Evolutionary conservation across 2,113 vertebrate genomes (phyloP).

Genomic region (Pterocles gutturalis): DNA sequence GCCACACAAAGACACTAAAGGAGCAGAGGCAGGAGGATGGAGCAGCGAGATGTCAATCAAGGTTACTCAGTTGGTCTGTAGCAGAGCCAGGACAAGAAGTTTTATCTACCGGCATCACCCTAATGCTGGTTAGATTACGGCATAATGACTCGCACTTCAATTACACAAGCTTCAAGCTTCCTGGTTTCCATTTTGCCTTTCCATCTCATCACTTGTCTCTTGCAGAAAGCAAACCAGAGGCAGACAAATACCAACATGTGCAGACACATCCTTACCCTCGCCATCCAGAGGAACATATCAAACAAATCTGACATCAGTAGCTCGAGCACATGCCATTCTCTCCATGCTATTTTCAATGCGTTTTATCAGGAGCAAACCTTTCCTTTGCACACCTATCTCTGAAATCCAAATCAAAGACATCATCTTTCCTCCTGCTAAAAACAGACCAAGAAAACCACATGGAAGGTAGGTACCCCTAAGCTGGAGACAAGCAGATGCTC

Average conservation of each 20-base stretch:
- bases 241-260: background rate
- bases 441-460: background rate
- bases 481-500: background rate
- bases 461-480: background rate
- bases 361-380: background rate
- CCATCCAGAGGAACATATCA: background rate
- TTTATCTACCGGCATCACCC: background rate
- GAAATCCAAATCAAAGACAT: background rate
- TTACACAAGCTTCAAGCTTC: background rate
- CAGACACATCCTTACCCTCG: background rate
- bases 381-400: background rate
- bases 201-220: background rate
- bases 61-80: background rate
- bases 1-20: background rate
- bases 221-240: background rate
- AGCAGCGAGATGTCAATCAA: fast-evolving
- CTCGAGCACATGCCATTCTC: background rate
- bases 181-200: background rate
- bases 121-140: background rate
- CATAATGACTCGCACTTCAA: background rate
- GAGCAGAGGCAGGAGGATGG: background rate
- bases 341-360: background rate
- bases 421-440: background rate
- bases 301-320: background rate
- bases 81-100: background rate